Evolutionary conservation across 2,888 invertebrate genomes (phyloP).

Genomic region (Latheticus oryzae): DNA sequence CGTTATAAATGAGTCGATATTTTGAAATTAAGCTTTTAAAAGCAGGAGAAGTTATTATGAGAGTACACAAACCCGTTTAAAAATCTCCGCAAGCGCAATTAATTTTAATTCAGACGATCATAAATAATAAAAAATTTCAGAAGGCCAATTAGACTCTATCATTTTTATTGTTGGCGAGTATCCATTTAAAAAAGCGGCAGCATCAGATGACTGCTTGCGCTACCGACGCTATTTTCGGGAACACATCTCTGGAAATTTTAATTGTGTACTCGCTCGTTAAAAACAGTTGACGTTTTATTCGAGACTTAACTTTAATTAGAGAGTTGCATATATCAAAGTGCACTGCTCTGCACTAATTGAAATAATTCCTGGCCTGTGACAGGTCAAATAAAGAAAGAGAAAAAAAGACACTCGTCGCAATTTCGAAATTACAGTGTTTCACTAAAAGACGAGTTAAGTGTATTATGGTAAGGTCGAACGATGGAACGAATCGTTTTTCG

Average conservation of each 20-base stretch:
- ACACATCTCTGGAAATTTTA: constrained; percentile 45
- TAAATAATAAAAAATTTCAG: constrained; percentile 29
- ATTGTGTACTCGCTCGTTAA: constrained; percentile 52
- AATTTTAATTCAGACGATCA: constrained; percentile 31
- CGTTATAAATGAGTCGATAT: no score
- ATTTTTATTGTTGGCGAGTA: constrained; percentile 34
- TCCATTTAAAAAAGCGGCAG: constrained; percentile 29
- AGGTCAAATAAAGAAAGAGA: constrained; percentile 23
- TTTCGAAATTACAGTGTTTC: constrained; percentile 7
- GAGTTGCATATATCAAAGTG: constrained; percentile 51
- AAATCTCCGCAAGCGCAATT: constrained; percentile 30
- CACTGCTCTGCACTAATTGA: constrained; percentile 53
- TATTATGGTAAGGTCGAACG: constrained; percentile 3
- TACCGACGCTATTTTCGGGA: constrained; percentile 24
- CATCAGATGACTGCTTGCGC: constrained; percentile 16
- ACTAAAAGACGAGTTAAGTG: not conserved
- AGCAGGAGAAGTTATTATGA: constrained; percentile 6
- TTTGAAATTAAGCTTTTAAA: constrained; percentile 26
- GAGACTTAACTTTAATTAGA: constrained; percentile 55
- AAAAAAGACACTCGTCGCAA: constrained; percentile 14
- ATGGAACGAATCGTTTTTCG: constrained; percentile 7
- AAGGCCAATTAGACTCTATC: constrained; percentile 31
- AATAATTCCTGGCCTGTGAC: constrained; percentile 48
- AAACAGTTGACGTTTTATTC: constrained; percentile 53
- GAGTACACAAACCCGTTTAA: constrained; percentile 24